Conservation (phyloP, 2,797 vertebrate genomes). For the Sitta carolinensis region DNA sequence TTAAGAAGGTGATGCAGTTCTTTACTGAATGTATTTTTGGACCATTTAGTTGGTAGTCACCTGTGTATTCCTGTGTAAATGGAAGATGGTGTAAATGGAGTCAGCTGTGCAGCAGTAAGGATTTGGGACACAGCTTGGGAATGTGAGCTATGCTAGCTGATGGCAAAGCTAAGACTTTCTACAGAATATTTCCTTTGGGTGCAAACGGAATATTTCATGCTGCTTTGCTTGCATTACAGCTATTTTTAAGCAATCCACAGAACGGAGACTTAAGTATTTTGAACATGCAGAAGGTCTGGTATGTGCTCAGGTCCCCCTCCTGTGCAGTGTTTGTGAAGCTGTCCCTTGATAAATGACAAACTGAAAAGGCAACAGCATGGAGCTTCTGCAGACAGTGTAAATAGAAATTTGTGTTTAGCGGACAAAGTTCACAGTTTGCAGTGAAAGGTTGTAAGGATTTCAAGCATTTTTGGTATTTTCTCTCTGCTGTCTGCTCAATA, state of each 20-base stretch:
- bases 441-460: slow-evolving; percentile 61
- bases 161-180: neutral
- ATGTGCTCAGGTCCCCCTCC: slow-evolving; percentile 9
- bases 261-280: neutral
- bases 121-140: neutral
- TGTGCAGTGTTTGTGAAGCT: slow-evolving; percentile 14
- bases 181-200: neutral
- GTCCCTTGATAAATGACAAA: neutral
- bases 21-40: neutral
- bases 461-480: slow-evolving; percentile 60
- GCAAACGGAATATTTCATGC: neutral
- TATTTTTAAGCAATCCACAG: slow-evolving; percentile 10
- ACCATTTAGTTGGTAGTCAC: neutral
- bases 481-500: slow-evolving; percentile 53
- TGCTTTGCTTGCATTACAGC: neutral
- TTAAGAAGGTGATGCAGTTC: neutral
- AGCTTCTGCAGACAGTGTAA: slow-evolving; percentile 24
- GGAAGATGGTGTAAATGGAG: neutral
- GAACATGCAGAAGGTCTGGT: neutral
- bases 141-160: neutral
- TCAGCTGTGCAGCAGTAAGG: neutral
- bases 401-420: slow-evolving; percentile 18
- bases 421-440: slow-evolving; percentile 70
- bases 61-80: neutral
- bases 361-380: slow-evolving; percentile 6